Conservation (phyloP, 2,797 vertebrate genomes). For the Pipistrellus kuhlii region DNA sequence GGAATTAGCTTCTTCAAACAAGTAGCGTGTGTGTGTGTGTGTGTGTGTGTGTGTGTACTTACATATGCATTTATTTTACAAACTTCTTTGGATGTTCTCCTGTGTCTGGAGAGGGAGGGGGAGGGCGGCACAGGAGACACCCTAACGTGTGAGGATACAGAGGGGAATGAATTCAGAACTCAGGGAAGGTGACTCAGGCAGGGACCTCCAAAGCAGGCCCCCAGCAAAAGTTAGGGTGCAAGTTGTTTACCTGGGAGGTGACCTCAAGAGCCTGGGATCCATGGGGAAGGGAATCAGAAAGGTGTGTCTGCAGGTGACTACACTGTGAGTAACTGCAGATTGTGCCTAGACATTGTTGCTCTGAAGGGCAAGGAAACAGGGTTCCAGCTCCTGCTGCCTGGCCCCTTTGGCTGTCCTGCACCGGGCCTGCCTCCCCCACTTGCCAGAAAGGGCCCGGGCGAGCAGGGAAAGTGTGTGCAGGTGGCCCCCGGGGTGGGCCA, state of each 20-base stretch:
- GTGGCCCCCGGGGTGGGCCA: background rate
- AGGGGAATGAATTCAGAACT: background rate
- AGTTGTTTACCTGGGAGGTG: background rate
- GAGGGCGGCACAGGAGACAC: rapidly evolving
- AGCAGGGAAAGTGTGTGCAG: background rate
- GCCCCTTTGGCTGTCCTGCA: background rate
- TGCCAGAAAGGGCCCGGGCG: background rate
- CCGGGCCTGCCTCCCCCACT: background rate
- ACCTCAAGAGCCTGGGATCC: background rate
- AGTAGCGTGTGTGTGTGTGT: background rate
- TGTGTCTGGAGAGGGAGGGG: background rate
- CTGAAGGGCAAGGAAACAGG: too few species aligned
- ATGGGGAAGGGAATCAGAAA: background rate
- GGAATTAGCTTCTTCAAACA: slow-evolving; percentile 44
- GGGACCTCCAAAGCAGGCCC: background rate
- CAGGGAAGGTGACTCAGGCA: background rate
- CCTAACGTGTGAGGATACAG: background rate
- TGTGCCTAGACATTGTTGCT: background rate
- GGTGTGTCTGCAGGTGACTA: rapidly evolving
- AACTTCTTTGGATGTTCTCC: background rate
- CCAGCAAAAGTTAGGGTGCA: background rate
- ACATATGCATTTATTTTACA: background rate
- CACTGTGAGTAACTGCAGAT: background rate
- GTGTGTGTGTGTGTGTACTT: too few species aligned
- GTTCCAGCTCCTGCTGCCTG: background rate